Base-by-base conservation (phyloP, 2,797 vertebrate species). In the Carapus acus region DNA sequence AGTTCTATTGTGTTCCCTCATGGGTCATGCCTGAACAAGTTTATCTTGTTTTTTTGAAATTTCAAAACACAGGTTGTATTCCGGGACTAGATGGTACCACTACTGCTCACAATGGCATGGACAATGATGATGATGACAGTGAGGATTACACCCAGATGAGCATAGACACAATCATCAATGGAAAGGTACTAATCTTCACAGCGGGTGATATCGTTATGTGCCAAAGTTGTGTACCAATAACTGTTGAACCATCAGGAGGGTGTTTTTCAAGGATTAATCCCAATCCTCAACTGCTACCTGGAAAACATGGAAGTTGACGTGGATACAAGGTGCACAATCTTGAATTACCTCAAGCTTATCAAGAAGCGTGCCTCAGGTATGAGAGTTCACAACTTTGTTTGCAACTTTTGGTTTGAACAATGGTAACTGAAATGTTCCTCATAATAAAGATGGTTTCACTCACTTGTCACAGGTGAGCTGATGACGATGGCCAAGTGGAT, bases 231-330 rank as follows among this genome's bases (percentile, higher is more conserved):
- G 16, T 13, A 31, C 13, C 16, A 7, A 19, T 13, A 13, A 13
- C 43, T 17, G n/a, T 58, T 22, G 3, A 15, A 8, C 39, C 20
- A 49, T 7, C 58, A 99, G 96, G 96, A 98, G 69, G 96, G 95
- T 2, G 88, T 95, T 15, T 98, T 98, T 82, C 94, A 94, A 43
- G 96, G 96, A 7, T 91, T 99, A 45, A 96, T 99, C 65, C 94
- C 96, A 1, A 85, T 99, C 81, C 87, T 99, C 17, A 99, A 99
- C 87, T 92, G 90, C 65, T 99, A 98, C 67, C 88, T 99, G 73
- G 96, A 97, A 83, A 99, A 93, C 74, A 99, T 99, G 96, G 96
- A 99, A 59, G 95, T 98, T 37, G 96, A 98, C 38, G 96, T 98
- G 36, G 96, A 98, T 83, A 99, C 96, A 16, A 90, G 96, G 14